phyloP scores from a whole-genome alignment of 1,140 invertebrate species.

The Brachionus rotundiformis region DNA sequence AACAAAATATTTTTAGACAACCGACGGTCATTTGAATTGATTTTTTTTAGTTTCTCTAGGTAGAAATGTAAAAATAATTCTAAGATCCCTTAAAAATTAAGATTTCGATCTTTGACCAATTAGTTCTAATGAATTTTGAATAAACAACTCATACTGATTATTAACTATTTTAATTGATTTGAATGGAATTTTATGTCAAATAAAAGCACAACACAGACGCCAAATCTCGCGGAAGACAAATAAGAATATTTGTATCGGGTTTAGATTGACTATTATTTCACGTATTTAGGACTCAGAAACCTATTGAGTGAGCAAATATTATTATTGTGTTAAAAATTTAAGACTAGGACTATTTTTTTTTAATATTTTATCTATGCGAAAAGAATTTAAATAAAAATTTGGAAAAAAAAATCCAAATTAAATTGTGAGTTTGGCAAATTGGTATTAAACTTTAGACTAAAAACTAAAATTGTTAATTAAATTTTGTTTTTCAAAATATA shows the following conservation, averaged over 20 bases:
- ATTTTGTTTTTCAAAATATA: neutral
- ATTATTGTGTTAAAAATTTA: neutral
- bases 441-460: neutral
- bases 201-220: neutral
- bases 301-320: neutral
- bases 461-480: neutral
- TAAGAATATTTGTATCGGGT: neutral
- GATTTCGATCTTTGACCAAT: constrained; percentile 39
- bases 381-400: too few relatives aligned
- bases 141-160: neutral
- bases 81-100: constrained; percentile 12
- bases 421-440: too few relatives aligned
- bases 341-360: neutral
- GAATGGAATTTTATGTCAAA: neutral
- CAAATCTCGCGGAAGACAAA: constrained; percentile 11
- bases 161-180: constrained; percentile 17
- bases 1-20: constrained; percentile 25
- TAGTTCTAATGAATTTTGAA: constrained; percentile 38
- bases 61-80: neutral
- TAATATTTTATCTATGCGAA: neutral
- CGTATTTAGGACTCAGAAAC: neutral
- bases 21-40: neutral
- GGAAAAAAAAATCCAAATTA: too few relatives aligned
- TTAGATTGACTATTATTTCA: neutral
- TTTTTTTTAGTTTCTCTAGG: neutral